Evolutionary conservation across 2,797 vertebrate species (phyloP).

Genomic region (Phrynocephalus guinanensis): DNA sequence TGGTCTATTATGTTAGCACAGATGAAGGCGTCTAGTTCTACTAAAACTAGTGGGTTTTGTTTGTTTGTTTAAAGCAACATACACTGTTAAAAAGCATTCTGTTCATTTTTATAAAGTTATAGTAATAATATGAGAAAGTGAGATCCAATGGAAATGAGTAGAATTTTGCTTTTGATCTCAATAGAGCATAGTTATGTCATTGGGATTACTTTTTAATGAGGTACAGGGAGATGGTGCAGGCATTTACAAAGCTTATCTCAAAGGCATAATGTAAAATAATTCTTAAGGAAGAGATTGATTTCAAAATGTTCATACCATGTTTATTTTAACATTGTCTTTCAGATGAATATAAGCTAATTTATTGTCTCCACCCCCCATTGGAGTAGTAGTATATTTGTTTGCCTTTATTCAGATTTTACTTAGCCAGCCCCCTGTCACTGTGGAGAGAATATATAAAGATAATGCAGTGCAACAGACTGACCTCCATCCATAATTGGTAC

Average conservation of each 20-base stretch:
- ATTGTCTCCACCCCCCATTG: background rate
- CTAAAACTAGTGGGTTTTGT: too few species aligned
- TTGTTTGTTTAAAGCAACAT: background rate
- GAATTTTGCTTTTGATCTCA: background rate
- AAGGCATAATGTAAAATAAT: conserved; percentile 12
- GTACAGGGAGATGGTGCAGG: background rate
- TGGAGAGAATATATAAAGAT: background rate
- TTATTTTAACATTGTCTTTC: conserved; percentile 2
- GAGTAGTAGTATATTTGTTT: background rate
- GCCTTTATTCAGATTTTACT: background rate
- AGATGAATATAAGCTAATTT: conserved; percentile 7
- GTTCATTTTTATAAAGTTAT: background rate
- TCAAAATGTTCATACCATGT: conserved; percentile 2
- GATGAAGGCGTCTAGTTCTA: too few species aligned
- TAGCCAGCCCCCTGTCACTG: background rate
- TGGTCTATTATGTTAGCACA: too few species aligned
- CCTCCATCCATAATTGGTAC: background rate
- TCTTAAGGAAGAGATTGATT: conserved; percentile 14
- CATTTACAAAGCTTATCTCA: background rate
- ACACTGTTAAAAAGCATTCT: background rate
- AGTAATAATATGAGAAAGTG: background rate
- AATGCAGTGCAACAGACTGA: background rate
- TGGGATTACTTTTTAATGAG: background rate
- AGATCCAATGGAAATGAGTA: background rate
- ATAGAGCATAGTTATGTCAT: background rate